Conservation (phyloP, 2,797 vertebrate genomes). For the Botia kubotai region DNA sequence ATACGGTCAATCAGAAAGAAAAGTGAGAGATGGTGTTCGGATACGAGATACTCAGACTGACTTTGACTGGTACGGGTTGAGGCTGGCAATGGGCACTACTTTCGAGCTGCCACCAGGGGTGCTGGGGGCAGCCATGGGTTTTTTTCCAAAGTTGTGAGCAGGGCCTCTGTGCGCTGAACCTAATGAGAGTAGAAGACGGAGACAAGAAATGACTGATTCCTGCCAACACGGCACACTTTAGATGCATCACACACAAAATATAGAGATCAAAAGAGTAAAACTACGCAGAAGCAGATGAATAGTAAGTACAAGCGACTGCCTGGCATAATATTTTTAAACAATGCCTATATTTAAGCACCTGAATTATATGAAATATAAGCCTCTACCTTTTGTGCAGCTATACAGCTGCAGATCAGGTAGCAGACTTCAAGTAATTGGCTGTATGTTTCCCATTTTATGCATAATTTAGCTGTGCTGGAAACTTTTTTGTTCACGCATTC, state of each 20-base stretch:
- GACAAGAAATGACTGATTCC: constrained; percentile 13
- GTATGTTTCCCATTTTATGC: not conserved
- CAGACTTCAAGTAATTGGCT: not conserved
- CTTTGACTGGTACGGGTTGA: constrained; percentile 98
- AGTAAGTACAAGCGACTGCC: not conserved
- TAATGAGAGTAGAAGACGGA: constrained; percentile 57
- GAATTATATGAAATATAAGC: not conserved
- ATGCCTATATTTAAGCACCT: not conserved
- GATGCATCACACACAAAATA: constrained; percentile 61
- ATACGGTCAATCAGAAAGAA: not conserved
- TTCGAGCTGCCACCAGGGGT: constrained; percentile 86
- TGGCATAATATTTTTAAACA: not conserved
- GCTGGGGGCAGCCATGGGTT: constrained; percentile 66
- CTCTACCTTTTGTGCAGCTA: not conserved
- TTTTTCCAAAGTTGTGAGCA: constrained; percentile 82
- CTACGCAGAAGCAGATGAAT: not conserved
- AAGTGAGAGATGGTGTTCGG: not conserved
- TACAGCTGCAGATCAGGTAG: not conserved
- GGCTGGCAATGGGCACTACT: constrained; percentile 92
- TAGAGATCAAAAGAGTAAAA: constrained; percentile 51
- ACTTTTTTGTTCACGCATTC: too few species aligned
- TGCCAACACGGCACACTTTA: constrained; percentile 53
- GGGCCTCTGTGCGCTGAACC: constrained; percentile 73
- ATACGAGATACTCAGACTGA: constrained; percentile 75
- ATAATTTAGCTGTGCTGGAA: too few species aligned